A percentile compares a stretch with the other conserved stretches of the same genome.
phyloP scores from a whole-genome alignment of 2,888 invertebrate genomes.

The Adelognathus sp. region DNA sequence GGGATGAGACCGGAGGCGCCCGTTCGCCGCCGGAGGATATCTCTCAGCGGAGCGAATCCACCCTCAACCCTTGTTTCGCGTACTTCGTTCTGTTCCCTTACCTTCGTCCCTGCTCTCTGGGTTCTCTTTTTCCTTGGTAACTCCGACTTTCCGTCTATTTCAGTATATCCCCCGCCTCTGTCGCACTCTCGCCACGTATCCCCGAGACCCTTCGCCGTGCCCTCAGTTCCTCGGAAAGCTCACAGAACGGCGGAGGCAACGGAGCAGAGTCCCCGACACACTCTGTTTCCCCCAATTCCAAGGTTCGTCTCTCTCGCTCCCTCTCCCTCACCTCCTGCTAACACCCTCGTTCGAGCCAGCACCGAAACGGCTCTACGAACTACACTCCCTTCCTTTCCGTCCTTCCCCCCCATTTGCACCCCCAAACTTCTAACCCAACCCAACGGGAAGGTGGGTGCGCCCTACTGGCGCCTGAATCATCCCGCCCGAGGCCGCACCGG shows the following conservation, averaged over 20 bases:
- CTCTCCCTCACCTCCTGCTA: constrained; percentile 49
- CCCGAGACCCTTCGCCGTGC: constrained; percentile 56
- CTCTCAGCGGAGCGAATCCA: constrained; percentile 77
- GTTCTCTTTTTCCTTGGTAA: constrained; percentile 17
- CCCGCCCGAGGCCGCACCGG: constrained; percentile 77
- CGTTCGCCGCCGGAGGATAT: constrained; percentile 73
- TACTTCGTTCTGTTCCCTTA: constrained; percentile 64
- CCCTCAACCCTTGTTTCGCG: constrained; percentile 74
- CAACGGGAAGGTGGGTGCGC: constrained; percentile 79
- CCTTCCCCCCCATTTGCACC: constrained; percentile 57
- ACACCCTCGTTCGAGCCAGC: constrained; percentile 55
- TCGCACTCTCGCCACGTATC: constrained; percentile 40
- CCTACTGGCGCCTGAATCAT: constrained; percentile 81
- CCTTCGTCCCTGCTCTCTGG: neutral
- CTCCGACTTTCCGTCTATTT: constrained; percentile 43
- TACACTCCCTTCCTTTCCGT: constrained; percentile 57
- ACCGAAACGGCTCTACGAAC: constrained; percentile 55
- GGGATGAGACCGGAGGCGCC: constrained; percentile 5
- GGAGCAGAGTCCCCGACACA: constrained; percentile 73
- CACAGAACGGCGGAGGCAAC: constrained; percentile 55
- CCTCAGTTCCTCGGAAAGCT: constrained; percentile 52
- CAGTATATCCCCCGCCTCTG: constrained; percentile 17
- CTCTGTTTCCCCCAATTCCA: constrained; percentile 76
- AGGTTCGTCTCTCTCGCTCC: constrained; percentile 61
- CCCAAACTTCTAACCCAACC: constrained; percentile 60